Evolutionary conservation across 1,140 invertebrate species (phyloP).

Genomic region (Gonatopus flavifemur): DNA sequence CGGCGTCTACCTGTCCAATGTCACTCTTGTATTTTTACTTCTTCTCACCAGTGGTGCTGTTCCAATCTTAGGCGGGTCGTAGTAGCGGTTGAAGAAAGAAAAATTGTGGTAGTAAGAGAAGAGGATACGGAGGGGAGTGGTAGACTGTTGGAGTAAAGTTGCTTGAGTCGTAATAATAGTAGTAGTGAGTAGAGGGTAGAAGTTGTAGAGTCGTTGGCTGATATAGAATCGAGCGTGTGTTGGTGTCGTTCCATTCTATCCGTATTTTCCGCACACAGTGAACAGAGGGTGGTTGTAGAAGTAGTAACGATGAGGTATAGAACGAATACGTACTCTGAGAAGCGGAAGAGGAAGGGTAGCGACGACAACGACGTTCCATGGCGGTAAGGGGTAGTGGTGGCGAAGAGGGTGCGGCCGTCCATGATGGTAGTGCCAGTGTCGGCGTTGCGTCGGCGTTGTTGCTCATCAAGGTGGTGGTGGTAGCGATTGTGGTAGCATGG

Average conservation of each 20-base stretch:
- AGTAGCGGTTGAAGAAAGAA: constrained; percentile 2
- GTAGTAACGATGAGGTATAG: background rate
- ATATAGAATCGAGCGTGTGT: background rate
- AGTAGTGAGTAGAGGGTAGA: constrained; percentile 5
- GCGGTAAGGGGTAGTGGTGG: constrained; percentile 11
- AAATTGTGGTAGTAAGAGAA: too few relatives aligned
- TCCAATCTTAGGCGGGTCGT: constrained; percentile 5
- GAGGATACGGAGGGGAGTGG: too few relatives aligned
- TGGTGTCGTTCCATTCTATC: too few relatives aligned
- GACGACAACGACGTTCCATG: too few relatives aligned
- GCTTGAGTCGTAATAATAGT: too few relatives aligned
- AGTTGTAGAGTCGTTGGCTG: background rate
- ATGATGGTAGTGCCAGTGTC: constrained; percentile 19
- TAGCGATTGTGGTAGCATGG: constrained; percentile 32
- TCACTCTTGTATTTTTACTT: too few relatives aligned
- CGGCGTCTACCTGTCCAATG: too few relatives aligned
- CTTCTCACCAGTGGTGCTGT: too few relatives aligned
- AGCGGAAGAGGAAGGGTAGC: constrained; percentile 3
- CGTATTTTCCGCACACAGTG: too few relatives aligned
- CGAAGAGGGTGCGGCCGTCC: constrained; percentile 17
- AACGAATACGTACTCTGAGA: background rate
- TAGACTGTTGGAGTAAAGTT: too few relatives aligned
- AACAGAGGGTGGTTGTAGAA: background rate
- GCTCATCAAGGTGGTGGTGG: constrained; percentile 22
- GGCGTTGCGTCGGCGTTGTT: constrained; percentile 4